Conservation (phyloP, 2,888 invertebrate species). For the Parnassius smintheus region DNA sequence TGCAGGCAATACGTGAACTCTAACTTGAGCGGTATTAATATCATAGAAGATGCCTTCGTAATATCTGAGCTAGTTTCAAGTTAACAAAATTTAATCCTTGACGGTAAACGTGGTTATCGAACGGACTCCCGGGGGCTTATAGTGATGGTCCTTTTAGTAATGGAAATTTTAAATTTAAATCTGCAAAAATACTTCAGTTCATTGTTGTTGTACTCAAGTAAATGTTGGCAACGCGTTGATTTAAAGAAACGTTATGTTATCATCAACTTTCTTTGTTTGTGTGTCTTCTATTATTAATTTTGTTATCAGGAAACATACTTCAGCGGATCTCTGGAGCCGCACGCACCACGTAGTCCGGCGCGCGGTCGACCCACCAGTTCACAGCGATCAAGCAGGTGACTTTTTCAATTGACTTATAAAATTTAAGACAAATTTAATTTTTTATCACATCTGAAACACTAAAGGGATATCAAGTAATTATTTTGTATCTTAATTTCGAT, state of each 20-base stretch:
- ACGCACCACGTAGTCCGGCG: conserved; percentile 93
- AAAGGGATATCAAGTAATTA: no score
- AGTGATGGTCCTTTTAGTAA: no score
- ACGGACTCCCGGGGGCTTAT: background rate
- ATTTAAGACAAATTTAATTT: no score
- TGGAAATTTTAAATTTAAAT: no score
- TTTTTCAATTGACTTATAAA: background rate
- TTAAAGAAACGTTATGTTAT: no score
- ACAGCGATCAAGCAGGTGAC: conserved; percentile 89
- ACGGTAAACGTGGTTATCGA: background rate
- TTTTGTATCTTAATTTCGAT: no score
- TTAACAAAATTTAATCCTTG: conserved; percentile 4
- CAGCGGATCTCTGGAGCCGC: conserved; percentile 84
- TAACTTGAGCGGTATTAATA: background rate
- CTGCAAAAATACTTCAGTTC: no score
- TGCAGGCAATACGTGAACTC: background rate
- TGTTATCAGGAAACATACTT: conserved; percentile 91
- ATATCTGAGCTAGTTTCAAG: background rate
- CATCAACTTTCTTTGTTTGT: background rate
- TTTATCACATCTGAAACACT: no score
- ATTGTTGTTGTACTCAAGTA: no score
- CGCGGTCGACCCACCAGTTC: conserved; percentile 85
- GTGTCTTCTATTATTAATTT: conserved; percentile 4
- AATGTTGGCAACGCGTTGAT: no score
- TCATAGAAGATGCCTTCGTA: background rate